Evolutionary conservation across 2,888 invertebrate genomes (phyloP).

Genomic region (Fissipunctia ypsillon): DNA sequence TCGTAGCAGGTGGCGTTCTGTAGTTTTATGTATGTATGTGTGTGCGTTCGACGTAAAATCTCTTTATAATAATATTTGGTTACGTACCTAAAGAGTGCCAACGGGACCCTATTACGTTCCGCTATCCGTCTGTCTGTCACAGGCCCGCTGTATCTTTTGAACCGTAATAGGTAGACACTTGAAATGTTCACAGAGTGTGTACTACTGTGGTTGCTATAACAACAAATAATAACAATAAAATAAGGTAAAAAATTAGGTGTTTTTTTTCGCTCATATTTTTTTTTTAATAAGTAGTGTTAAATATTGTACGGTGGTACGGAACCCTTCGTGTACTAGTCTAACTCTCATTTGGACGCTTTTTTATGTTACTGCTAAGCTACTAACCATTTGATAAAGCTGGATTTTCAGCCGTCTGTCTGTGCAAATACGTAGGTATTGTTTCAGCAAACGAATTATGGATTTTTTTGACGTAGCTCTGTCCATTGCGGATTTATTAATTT

Average conservation of each 20-base stretch:
- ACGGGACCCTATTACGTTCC: not conserved
- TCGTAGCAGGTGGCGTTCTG: no score
- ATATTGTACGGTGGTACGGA: not conserved
- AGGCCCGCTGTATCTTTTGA: not conserved
- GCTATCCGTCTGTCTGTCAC: not conserved
- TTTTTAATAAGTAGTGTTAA: no score
- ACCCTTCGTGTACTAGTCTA: not conserved
- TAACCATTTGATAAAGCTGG: constrained; percentile 37
- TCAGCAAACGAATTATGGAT: constrained; percentile 25
- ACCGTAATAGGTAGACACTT: not conserved
- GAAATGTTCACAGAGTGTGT: not conserved
- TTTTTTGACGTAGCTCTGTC: constrained; percentile 19
- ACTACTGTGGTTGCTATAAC: not conserved
- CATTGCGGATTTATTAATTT: constrained; percentile 20
- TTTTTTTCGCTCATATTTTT: no score
- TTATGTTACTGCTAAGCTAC: constrained; percentile 22
- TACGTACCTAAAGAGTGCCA: not conserved
- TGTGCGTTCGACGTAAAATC: constrained; percentile 49
- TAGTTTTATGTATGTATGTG: no score
- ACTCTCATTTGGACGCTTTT: not conserved
- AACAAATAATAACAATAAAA: no score
- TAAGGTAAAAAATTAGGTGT: no score
- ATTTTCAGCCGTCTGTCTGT: constrained; percentile 38
- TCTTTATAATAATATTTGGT: constrained; percentile 51
- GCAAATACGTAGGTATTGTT: constrained; percentile 38